Conservation (phyloP, 2,113 vertebrate species). For the Ceratotherium simum region DNA sequence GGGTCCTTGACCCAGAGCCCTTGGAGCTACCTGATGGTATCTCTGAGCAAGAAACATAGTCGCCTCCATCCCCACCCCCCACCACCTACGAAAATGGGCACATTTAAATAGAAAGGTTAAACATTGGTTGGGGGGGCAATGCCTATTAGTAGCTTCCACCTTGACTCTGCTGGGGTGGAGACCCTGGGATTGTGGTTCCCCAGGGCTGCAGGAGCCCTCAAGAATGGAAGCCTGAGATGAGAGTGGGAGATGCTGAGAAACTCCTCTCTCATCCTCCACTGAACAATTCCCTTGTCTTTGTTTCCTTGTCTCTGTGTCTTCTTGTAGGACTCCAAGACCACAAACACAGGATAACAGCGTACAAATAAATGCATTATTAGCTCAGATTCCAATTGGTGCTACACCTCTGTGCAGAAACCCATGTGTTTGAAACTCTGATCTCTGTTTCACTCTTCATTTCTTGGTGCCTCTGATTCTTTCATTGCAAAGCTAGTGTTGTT, state of each 20-base stretch:
- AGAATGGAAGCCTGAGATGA: neutral
- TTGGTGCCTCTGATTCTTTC: neutral
- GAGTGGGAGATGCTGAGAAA: neutral
- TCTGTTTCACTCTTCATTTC: neutral
- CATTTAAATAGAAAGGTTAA: neutral
- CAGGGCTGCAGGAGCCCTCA: neutral
- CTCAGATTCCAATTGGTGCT: neutral
- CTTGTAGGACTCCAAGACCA: neutral
- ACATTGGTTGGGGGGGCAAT: accelerated
- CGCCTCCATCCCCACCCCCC: no score
- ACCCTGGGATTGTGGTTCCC: neutral
- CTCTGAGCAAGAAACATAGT: neutral
- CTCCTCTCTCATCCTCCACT: neutral
- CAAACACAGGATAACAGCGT: neutral
- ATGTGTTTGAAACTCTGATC: no score
- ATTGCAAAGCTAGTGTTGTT: neutral
- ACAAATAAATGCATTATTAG: neutral
- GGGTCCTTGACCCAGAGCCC: neutral
- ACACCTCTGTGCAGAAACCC: neutral
- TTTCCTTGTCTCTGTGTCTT: neutral
- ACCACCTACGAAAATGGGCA: neutral
- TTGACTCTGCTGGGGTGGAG: neutral
- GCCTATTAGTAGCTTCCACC: neutral
- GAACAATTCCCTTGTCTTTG: neutral
- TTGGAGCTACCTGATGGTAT: neutral